phyloP scores from a whole-genome alignment of 2,113 vertebrate genomes.

The Ochotona princeps region DNA sequence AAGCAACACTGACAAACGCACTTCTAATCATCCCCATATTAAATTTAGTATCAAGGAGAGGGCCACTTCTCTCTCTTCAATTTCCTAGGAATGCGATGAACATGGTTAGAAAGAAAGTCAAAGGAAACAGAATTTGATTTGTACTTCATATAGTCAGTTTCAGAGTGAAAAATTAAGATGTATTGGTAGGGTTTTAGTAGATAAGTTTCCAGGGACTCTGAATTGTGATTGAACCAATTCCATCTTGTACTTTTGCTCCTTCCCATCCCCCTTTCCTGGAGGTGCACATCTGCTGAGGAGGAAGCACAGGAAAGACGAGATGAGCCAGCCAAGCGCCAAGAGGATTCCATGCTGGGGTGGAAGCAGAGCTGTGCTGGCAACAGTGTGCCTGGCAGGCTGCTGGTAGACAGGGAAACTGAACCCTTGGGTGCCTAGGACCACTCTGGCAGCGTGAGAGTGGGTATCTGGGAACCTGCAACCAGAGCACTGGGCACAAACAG shows the following conservation, averaged over 20 bases:
- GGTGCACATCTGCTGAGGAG: background rate
- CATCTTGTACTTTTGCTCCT: conserved; percentile 17
- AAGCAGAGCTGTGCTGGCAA: background rate
- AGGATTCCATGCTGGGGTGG: background rate
- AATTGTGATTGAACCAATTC: conserved; percentile 65
- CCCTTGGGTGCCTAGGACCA: background rate
- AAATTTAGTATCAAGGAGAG: conserved; percentile 60
- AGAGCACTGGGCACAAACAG: conserved; percentile 14
- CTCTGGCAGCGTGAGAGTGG: background rate
- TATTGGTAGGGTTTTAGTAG: conserved; percentile 75
- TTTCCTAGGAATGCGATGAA: conserved; percentile 75
- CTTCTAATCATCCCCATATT: conserved; percentile 73
- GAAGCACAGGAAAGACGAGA: background rate
- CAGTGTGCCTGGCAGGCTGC: background rate
- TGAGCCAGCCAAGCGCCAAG: background rate
- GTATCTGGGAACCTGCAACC: conserved; percentile 46
- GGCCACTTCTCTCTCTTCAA: conserved; percentile 2
- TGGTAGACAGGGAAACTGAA: background rate
- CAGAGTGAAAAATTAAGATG: conserved; percentile 81
- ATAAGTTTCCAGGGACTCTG: conserved; percentile 68
- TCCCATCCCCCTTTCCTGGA: background rate
- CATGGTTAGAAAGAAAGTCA: conserved; percentile 78
- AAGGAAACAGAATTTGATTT: conserved; percentile 80
- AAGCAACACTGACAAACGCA: conserved; percentile 61
- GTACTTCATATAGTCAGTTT: conserved; percentile 66